These are phyloP conservation scores for Hemiprocne comata DNA, from an alignment of 2,113 vertebrate genomes.

Conservation along the genomic window DNA sequence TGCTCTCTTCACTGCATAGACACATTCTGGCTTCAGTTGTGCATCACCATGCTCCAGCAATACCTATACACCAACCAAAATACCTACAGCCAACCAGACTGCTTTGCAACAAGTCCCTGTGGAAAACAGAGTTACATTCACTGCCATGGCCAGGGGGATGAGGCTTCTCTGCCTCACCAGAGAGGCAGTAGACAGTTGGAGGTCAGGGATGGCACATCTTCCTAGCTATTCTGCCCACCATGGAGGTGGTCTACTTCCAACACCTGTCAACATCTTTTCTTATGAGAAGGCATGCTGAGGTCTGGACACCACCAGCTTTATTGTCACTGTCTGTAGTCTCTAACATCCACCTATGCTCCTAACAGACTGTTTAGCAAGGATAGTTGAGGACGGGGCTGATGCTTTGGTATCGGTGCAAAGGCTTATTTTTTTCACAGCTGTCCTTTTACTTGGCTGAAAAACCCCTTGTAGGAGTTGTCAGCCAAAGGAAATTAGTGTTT, in stretches of 20 bases:
- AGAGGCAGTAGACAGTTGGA: neutral
- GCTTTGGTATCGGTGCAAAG: neutral
- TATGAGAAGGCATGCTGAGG: rapidly evolving
- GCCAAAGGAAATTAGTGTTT: constrained; percentile 54
- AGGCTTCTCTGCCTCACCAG: neutral
- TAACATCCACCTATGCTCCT: neutral
- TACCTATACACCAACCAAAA: neutral
- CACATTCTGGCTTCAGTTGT: neutral
- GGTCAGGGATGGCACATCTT: neutral
- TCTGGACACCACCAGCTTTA: neutral
- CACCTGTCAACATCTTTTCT: neutral
- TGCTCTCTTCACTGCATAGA: neutral
- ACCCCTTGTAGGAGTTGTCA: neutral
- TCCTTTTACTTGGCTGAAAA: neutral
- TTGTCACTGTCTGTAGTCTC: neutral
- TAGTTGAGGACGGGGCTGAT: neutral
- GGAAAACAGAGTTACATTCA: rapidly evolving
- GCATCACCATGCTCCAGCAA: neutral
- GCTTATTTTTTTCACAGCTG: neutral
- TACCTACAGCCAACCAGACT: neutral
- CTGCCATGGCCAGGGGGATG: neutral
- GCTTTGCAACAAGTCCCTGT: neutral
- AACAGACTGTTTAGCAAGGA: neutral
- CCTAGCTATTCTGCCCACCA: neutral
- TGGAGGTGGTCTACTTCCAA: rapidly evolving